A percentile compares a stretch with the other conserved stretches of the same genome.
phyloP scores from a whole-genome alignment of 2,888 invertebrate species.

The Portevinia maculata region DNA sequence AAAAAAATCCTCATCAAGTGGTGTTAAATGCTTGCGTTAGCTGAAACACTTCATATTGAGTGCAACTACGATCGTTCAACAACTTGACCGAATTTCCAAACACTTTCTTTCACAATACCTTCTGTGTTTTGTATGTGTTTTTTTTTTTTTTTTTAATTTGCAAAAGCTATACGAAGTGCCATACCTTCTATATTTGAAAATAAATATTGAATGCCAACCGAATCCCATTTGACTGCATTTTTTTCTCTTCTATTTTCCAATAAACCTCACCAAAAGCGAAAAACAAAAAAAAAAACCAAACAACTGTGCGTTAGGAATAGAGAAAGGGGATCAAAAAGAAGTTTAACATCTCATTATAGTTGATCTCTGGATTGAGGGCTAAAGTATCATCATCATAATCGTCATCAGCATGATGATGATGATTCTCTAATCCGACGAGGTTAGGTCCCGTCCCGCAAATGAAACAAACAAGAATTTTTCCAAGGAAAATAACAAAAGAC shows the following conservation, averaged over 20 bases:
- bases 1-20: too few relatives aligned
- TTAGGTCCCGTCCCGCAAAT: slow-evolving; percentile 30
- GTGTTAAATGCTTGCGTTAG: too few relatives aligned
- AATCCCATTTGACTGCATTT: background rate
- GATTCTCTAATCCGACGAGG: slow-evolving; percentile 31
- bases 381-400: slow-evolving; percentile 22
- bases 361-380: slow-evolving; percentile 22
- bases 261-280: slow-evolving; percentile 2
- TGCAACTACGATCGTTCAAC: too few relatives aligned
- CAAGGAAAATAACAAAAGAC: slow-evolving; percentile 26
- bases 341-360: slow-evolving; percentile 38
- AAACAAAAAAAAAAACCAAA: slow-evolving; percentile 3
- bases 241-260: slow-evolving; percentile 8
- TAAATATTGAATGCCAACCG: too few relatives aligned
- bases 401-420: slow-evolving; percentile 23
- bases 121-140: too few relatives aligned
- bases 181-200: too few relatives aligned
- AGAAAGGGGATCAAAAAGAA: slow-evolving; percentile 13
- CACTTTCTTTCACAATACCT: too few relatives aligned
- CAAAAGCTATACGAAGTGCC: too few relatives aligned
- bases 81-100: too few relatives aligned
- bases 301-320: slow-evolving; percentile 6
- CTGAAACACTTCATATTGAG: too few relatives aligned
- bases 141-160: too few relatives aligned
- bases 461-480: slow-evolving; percentile 21